Conservation (phyloP, 2,797 vertebrate species). For the Poeciliopsis infans region DNA sequence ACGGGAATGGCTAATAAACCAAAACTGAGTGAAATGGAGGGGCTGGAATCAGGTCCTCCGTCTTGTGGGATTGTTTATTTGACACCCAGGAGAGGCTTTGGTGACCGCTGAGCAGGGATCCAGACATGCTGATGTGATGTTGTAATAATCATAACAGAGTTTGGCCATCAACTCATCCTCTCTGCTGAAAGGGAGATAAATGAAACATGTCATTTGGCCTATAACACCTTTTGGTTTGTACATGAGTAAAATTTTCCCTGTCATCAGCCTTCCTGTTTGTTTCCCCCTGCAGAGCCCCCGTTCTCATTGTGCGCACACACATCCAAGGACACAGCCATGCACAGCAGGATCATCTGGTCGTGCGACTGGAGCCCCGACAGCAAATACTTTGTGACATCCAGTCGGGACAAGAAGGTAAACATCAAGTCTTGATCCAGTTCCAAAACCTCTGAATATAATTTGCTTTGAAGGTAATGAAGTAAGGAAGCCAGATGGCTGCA, state of each 20-base stretch:
- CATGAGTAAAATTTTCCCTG: constrained; percentile 7
- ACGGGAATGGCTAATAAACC: constrained; percentile 68
- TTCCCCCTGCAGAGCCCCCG: constrained; percentile 77
- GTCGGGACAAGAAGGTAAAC: constrained; percentile 95
- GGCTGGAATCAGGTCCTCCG: constrained; percentile 48
- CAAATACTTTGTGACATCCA: constrained; percentile 93
- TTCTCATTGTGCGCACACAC: constrained; percentile 88
- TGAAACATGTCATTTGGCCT: constrained; percentile 2
- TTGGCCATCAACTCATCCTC: constrained; percentile 26
- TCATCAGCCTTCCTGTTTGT: constrained; percentile 7
- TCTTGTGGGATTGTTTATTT: constrained; percentile 60
- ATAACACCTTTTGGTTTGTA: not conserved
- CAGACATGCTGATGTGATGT: constrained; percentile 41
- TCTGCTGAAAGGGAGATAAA: constrained; percentile 14
- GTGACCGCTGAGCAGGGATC: constrained; percentile 21
- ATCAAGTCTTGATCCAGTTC: not conserved
- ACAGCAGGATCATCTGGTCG: constrained; percentile 96
- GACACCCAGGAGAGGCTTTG: constrained; percentile 35
- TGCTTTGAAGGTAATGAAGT: constrained; percentile 9
- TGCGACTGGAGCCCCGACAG: constrained; percentile 95
- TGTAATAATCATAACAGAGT: constrained; percentile 38
- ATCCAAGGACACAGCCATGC: constrained; percentile 86
- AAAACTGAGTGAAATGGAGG: constrained; percentile 57
- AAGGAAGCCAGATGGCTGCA: constrained; percentile 4
- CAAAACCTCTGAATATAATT: not conserved